A percentile compares a stretch with the other conserved stretches of the same genome.
Conservation (phyloP, 2,797 vertebrate genomes). For the Rallus crepitans region DNA sequence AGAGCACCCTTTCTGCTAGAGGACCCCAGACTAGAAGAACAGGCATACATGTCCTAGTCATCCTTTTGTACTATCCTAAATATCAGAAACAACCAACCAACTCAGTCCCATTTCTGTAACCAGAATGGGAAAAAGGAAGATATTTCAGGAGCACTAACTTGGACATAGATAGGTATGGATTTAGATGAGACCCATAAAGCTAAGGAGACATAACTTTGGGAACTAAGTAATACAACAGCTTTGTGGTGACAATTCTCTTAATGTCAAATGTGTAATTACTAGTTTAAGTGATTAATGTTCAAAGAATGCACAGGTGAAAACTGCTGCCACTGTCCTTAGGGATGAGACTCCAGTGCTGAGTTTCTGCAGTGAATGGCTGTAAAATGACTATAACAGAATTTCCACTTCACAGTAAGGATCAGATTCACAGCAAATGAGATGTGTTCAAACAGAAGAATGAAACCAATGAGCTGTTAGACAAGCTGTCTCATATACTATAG, state of each 20-base stretch:
- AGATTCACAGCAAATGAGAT: background rate
- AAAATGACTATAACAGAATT: background rate
- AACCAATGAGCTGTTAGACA: background rate
- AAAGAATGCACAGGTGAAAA: too few relatives aligned
- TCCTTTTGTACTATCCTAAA: background rate
- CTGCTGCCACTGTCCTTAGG: too few relatives aligned
- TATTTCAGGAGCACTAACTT: too few relatives aligned
- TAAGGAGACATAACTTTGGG: too few relatives aligned
- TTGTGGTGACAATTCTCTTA: too few relatives aligned
- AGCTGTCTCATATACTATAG: background rate
- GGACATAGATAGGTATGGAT: too few relatives aligned
- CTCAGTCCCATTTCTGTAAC: background rate
- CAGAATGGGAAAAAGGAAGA: background rate
- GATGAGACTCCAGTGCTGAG: background rate
- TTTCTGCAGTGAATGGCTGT: background rate
- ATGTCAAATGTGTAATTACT: too few relatives aligned
- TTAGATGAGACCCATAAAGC: too few relatives aligned
- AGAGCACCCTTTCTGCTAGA: background rate
- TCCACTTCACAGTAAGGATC: background rate
- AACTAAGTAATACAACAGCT: too few relatives aligned
- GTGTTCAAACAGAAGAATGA: background rate
- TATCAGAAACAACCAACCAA: background rate
- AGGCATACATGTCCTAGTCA: background rate
- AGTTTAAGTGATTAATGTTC: too few relatives aligned
- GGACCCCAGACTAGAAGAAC: background rate